A percentile compares a stretch with the other conserved stretches of the same genome.
Conservation (phyloP, 2,888 invertebrate genomes). For the Clistopyga incitator region DNA sequence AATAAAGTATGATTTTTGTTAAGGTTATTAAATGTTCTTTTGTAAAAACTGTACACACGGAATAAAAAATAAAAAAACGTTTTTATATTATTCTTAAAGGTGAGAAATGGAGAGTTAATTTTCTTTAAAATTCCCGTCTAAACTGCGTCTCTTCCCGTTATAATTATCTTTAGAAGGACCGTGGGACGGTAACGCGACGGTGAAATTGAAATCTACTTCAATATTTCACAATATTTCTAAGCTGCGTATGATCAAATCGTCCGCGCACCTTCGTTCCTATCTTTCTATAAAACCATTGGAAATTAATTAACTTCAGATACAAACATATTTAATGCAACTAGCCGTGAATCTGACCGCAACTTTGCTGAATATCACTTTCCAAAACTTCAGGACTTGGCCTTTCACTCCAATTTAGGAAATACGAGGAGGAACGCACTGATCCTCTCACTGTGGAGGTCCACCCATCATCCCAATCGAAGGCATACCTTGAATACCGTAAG, state of each 20-base stretch:
- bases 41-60: conserved; percentile 80
- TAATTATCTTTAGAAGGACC: not conserved
- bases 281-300: conserved; percentile 12
- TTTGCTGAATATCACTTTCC: not conserved
- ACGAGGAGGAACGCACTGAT: conserved; percentile 70
- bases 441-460: conserved; percentile 82
- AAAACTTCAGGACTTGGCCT: not conserved
- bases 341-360: not conserved
- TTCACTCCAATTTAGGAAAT: not conserved
- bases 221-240: not conserved
- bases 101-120: conserved; percentile 54
- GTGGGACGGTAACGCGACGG: not conserved
- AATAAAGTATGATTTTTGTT: conserved; percentile 74
- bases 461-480: conserved; percentile 82
- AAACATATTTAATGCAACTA: conserved; percentile 9
- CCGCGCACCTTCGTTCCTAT: not conserved
- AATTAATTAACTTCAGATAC: not conserved
- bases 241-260: not conserved
- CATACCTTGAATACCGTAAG: conserved; percentile 82
- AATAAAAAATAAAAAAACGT: conserved; percentile 78
- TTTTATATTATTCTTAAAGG: conserved; percentile 80
- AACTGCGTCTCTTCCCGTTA: not conserved
- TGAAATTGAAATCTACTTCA: not conserved
- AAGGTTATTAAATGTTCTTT: conserved; percentile 78
- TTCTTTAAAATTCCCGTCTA: not conserved